Evolutionary conservation across 2,888 invertebrate genomes (phyloP).

Genomic region (Cephonodes hylas): DNA sequence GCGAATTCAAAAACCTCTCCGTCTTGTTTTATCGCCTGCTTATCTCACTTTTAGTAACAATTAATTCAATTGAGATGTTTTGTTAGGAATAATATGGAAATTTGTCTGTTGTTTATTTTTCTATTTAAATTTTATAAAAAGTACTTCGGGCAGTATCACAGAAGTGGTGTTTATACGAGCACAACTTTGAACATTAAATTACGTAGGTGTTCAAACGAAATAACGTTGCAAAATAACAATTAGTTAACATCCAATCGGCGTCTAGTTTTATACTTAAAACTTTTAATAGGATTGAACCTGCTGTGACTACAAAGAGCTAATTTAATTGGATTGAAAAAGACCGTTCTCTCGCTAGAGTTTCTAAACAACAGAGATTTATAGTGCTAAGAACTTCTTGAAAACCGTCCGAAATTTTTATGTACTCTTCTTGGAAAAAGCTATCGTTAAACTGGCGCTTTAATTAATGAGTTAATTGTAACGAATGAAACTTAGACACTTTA

Average conservation of each 20-base stretch:
- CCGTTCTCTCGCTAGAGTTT: not conserved
- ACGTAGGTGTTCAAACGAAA: not conserved
- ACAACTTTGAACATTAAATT: too few species aligned
- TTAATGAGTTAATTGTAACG: not conserved
- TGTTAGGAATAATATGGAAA: too few species aligned
- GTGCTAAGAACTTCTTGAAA: not conserved
- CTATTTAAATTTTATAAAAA: too few species aligned
- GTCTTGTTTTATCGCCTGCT: too few species aligned
- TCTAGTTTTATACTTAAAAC: not conserved
- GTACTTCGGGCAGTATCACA: too few species aligned
- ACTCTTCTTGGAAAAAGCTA: not conserved
- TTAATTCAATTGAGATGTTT: too few species aligned
- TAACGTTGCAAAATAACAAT: not conserved
- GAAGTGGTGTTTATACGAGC: too few species aligned
- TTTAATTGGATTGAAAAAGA: not conserved
- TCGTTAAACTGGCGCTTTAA: not conserved
- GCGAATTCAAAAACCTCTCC: too few species aligned
- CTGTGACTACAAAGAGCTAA: not conserved
- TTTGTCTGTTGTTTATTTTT: too few species aligned
- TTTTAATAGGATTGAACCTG: constrained; percentile 1
- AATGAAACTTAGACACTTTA: too few species aligned
- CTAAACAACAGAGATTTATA: not conserved
- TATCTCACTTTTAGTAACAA: too few species aligned
- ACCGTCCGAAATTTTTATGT: not conserved
- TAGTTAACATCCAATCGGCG: not conserved